Conservation (phyloP, 2,888 invertebrate genomes). For the Eilema caniola region DNA sequence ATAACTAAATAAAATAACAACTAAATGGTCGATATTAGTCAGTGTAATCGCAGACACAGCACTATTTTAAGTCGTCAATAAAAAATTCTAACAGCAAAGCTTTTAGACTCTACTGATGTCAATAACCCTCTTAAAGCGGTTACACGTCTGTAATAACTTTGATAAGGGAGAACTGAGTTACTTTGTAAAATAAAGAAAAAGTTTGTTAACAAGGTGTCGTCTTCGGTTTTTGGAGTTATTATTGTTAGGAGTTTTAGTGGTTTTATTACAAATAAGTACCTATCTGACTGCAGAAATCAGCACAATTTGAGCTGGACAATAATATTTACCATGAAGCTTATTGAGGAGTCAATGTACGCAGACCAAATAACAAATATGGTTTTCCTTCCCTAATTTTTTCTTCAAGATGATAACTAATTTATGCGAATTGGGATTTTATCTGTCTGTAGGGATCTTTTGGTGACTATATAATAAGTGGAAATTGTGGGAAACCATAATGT, state of each 20-base stretch:
- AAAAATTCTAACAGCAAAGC: slow-evolving; percentile 8
- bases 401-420: too few relatives aligned
- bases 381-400: too few relatives aligned
- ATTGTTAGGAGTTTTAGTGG: neutral
- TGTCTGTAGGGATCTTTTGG: too few relatives aligned
- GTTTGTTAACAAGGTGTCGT: neutral
- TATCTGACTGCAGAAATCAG: neutral
- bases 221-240: neutral
- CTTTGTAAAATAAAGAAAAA: neutral
- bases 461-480: too few relatives aligned
- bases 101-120: slow-evolving; percentile 7
- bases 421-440: too few relatives aligned
- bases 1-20: neutral
- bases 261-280: neutral
- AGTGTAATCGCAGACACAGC: neutral
- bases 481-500: too few relatives aligned
- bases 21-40: neutral
- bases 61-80: slow-evolving; percentile 5
- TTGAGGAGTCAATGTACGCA: neutral
- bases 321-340: neutral
- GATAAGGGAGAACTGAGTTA: neutral
- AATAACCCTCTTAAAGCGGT: slow-evolving; percentile 8
- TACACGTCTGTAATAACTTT: slow-evolving; percentile 11
- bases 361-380: too few relatives aligned
- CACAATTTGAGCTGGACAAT: neutral